Evolutionary conservation across 2,888 invertebrate genomes (phyloP), one percentile per base, ranked within the genome.

Genomic region (Cantharis nigra): DNA sequence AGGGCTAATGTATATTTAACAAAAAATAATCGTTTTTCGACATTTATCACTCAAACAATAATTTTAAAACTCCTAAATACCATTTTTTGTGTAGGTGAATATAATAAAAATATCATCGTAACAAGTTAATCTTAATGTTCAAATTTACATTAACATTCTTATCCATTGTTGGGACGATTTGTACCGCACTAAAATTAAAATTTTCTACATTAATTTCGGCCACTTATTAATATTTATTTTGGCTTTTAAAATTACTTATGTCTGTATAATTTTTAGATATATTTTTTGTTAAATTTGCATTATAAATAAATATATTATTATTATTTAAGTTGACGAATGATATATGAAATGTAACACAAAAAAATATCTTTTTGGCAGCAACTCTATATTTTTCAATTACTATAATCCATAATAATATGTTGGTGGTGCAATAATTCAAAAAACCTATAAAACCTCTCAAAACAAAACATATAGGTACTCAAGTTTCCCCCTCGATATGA

Each of bases 381-480:
- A 7, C 49, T 49, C 49, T 49, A 49, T 49, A 49, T 49, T 49
- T 49, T 49, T 49, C 49, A 49, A 49, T 49, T 49, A 49, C 49
- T 7, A 49, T 49, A 49, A 49, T 49, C 49, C 49, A 49, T 49
- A 26, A 26, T 26, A 9, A 4, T 26, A 49, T 49, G 49, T 49
- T 49, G 49, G 49, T 49, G 49, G n/a, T 9, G 49, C n/a, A 80
- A 86, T 84, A 85, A 85, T 85, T 85, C 85, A 85, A 83, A 84
- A 84, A 84, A 84, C 83, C 85, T 82, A 86, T 86, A 87, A 87
- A 86, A 85, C 81, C 84, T 83, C 78, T 81, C 79, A 83, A 84
- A 67, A 84, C 86, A 85, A 85, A 87, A 87, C 84, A 83, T 86
- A 86, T 86, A 83, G 85, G 85, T 83, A 83, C 87, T 87, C 85